Percentiles rank a stretch among this genome's conserved stretches.
phyloP scores from a whole-genome alignment of 2,888 invertebrate genomes.

The Campoplex capitator region DNA sequence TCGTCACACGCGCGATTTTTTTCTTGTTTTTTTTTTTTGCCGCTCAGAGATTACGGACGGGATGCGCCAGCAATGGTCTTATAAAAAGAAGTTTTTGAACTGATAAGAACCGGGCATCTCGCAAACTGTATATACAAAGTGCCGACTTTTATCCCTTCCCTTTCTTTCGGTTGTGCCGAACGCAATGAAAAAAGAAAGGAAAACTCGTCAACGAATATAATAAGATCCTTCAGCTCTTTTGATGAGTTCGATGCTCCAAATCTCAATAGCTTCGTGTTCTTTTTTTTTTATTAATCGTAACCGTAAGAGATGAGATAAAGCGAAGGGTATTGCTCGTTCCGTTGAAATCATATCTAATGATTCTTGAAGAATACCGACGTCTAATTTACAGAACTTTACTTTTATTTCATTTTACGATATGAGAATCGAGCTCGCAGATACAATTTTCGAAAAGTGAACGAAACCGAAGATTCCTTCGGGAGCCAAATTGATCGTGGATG shows the following conservation, averaged over 20 bases:
- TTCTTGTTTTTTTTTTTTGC: neutral
- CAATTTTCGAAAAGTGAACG: neutral
- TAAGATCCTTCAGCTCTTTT: conserved; percentile 31
- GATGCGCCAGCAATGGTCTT: conserved; percentile 26
- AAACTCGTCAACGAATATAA: conserved; percentile 32
- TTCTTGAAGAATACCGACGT: neutral
- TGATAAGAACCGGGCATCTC: conserved; percentile 55
- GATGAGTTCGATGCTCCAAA: conserved; percentile 54
- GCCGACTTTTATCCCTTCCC: conserved; percentile 25
- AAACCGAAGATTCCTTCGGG: neutral
- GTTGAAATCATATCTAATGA: neutral
- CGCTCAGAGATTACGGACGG: conserved; percentile 21
- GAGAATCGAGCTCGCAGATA: neutral
- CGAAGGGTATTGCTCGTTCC: neutral
- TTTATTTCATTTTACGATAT: no score
- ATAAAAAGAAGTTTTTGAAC: conserved; percentile 18
- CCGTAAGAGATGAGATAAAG: neutral
- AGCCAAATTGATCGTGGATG: neutral
- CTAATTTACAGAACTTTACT: neutral
- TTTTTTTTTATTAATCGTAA: conserved; percentile 21
- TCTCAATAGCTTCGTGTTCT: neutral
- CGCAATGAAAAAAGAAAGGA: conserved; percentile 16
- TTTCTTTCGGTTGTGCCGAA: conserved; percentile 33
- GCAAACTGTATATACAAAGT: conserved; percentile 8
- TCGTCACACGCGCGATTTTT: conserved; percentile 52